phyloP scores from a whole-genome alignment of 2,797 vertebrate genomes.

The Anolis apletophallus region DNA sequence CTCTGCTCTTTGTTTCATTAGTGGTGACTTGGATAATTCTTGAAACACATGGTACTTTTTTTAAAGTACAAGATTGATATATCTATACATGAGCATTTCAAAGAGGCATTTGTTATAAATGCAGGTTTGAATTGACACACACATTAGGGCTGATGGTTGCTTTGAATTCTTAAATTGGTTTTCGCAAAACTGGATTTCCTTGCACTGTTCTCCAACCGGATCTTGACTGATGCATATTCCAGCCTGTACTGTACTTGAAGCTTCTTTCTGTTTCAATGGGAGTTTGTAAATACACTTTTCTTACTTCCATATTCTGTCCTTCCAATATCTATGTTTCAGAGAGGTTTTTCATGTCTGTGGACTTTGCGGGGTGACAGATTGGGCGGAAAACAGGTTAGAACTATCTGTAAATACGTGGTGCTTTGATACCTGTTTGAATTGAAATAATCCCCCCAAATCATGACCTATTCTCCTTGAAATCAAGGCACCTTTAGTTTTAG shows the following conservation, averaged over 20 bases:
- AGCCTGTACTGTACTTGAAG: conserved; percentile 54
- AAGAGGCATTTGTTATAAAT: conserved; percentile 69
- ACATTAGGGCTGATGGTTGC: conserved; percentile 58
- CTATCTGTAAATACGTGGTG: conserved; percentile 22
- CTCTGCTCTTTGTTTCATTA: conserved; percentile 64
- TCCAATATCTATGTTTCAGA: not conserved
- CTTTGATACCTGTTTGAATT: conserved; percentile 8
- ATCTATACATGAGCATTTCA: conserved; percentile 69
- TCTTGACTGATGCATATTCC: conserved; percentile 66
- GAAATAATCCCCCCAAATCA: not conserved
- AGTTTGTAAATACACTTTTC: conserved; percentile 69
- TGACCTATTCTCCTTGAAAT: not conserved
- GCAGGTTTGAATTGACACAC: conserved; percentile 71
- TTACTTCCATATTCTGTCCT: conserved; percentile 31
- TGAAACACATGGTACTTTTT: conserved; percentile 64
- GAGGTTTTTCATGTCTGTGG: conserved; percentile 11
- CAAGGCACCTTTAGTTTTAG: not conserved
- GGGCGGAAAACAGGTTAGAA: conserved; percentile 35
- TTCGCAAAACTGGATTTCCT: conserved; percentile 72
- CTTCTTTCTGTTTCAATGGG: conserved; percentile 52
- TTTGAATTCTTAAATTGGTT: conserved; percentile 70
- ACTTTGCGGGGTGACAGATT: conserved; percentile 26
- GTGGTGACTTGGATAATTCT: conserved; percentile 67
- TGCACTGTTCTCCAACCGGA: conserved; percentile 66
- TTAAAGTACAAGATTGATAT: conserved; percentile 66